These are phyloP conservation scores for Micromesistius poutassou DNA, from an alignment of 2,797 vertebrate genomes.

Conservation along the genomic window DNA sequence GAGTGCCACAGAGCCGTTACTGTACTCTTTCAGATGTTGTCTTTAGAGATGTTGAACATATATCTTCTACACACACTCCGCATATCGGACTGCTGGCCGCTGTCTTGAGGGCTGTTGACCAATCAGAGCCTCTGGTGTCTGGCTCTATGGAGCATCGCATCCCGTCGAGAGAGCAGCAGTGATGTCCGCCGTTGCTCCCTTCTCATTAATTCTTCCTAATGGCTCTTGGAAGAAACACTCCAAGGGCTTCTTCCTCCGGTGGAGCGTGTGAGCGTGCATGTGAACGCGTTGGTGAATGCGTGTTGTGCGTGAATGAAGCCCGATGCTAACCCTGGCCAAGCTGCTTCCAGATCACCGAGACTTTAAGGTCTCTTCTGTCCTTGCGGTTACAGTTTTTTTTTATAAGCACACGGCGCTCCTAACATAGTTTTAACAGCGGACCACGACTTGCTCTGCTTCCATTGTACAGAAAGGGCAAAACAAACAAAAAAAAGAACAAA, in stretches of 20 bases:
- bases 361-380: conserved; percentile 32
- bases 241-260: conserved; percentile 61
- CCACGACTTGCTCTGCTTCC: conserved; percentile 35
- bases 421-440: conserved; percentile 39
- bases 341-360: conserved; percentile 33
- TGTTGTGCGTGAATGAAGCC: conserved; percentile 13
- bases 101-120: conserved; percentile 52
- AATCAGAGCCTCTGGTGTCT: conserved; percentile 15
- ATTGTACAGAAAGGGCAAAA: conserved; percentile 22
- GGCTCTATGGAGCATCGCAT: conserved; percentile 19
- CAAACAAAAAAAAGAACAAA: conserved; percentile 25
- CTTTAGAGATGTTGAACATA: conserved; percentile 61
- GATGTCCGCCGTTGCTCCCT: conserved; percentile 36
- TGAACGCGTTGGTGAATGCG: background rate
- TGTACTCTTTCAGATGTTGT: conserved; percentile 58
- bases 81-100: conserved; percentile 54
- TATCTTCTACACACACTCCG: conserved; percentile 42
- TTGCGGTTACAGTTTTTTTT: conserved; percentile 8
- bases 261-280: conserved; percentile 37
- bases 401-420: conserved; percentile 30
- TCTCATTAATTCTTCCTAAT: conserved; percentile 52
- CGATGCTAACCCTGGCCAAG: conserved; percentile 39
- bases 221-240: conserved; percentile 54
- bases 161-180: conserved; percentile 43
- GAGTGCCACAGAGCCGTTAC: conserved; percentile 60